Base-by-base conservation (phyloP, 2,888 invertebrate genomes). In the Sarcophaga carnaria region DNA sequence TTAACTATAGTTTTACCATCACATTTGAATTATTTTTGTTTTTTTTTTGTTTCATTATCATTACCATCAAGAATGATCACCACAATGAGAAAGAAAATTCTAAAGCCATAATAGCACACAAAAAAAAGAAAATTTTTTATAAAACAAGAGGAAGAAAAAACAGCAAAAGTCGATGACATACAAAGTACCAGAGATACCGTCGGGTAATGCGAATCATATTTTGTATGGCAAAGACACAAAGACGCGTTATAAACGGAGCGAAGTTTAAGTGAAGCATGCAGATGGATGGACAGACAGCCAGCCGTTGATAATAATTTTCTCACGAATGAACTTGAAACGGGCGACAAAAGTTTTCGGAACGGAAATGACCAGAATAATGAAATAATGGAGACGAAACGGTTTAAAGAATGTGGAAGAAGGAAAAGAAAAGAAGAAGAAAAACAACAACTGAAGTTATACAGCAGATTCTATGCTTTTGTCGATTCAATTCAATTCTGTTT, bases 261-360 rank as follows among this genome's bases (percentile, higher is more conserved):
- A 67, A 67, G n/a, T 79, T 62, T 37, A 62, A 79, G n/a, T 74
- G 45, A 54, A 59, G n/a, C 66, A 17, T 27, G 71, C 47, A 45
- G 45, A 37, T 66, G 20, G 37, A 71, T 47, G 54, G 37, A 63
- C 25, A 17, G 47, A 69, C 20, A 20, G 14, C 17, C 49, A 74
- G 62, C 77, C 66, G 64, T 27, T 49, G 27, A 77, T 69, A 78
- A 81, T 63, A 82, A 82, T 87, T 87, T 87, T 87, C 87, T 87
- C 87, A 87, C 87, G 87, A 84, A 69, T 78, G 84, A 84, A 87
- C 87, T 84, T 87, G 87, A 87, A 87, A 87, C 81, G 84, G 87
- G 87, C 87, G 87, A 87, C 87, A 87, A 82, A 84, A 84, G 63
- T 87, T 83, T 87, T 87, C 49, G 79, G 79, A 87, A 87, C 87